Base-by-base conservation (phyloP, 1,140 invertebrate species). In the Drosophila lacertosa region DNA sequence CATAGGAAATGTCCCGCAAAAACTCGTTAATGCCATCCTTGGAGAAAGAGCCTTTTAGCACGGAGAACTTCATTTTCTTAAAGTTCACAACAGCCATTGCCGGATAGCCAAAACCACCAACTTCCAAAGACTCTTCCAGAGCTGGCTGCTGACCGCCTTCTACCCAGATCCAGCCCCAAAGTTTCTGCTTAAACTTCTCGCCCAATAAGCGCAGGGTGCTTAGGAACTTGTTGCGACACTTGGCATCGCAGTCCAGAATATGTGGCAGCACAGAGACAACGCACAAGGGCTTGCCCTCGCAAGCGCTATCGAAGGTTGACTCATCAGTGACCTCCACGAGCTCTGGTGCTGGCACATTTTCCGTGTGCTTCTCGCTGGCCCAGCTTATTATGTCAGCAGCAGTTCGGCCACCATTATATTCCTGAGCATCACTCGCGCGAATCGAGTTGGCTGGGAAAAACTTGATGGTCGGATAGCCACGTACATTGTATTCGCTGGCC, bases 151-250 rank as follows among this genome's bases (percentile, higher is more conserved):
- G 92, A 22, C 95, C 95, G 44, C 97, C 98, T 92, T 99, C 98
- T 2, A 96, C 91, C 99, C 99, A 99, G 3, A 98, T 92, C 98
- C 98, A 99, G 94, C 98, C 98, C 98, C 98, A 99, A 92, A 95
- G 94, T 89, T 99, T 98, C 92, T 96, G 95, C 92, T 99, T 99
- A 92, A 96, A 99, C 91, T 98, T 98, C 37, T 99, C 97, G 13
- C 95, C 97, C 37, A 98, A 92, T 3, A 93, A 92, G 15, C 93
- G 94, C 0, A 99, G 92, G 3, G 94, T 95, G 7, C 94, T 91
- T 9, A 99, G 92, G 92, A 99, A 99, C 3, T 94, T 92, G 91
- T 99, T 99, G 76, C 99, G 94, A 91, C 99, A 99, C 16, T 96
- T 93, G 0, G 98, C 94, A 91, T 99, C 97, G 91, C 99, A 99